A percentile compares a stretch with the other conserved stretches of the same genome.
phyloP scores from a whole-genome alignment of 2,113 vertebrate genomes.

The Deroptyus accipitrinus region DNA sequence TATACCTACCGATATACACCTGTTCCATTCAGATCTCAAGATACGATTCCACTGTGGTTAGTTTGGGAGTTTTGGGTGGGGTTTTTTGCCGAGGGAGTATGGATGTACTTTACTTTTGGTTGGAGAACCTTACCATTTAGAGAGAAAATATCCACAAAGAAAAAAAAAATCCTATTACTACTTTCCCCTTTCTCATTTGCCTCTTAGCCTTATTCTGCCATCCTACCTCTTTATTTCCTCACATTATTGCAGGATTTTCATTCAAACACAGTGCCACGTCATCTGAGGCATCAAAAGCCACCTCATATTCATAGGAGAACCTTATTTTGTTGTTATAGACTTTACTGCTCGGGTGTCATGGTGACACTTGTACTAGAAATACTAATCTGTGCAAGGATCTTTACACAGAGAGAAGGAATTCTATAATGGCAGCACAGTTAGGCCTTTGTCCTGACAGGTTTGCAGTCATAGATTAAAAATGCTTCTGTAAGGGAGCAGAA shows the following conservation, averaged over 20 bases:
- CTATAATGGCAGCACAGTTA: background rate
- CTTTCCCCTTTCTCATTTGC: background rate
- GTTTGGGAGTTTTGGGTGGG: background rate
- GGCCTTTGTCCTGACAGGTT: background rate
- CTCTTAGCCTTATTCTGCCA: background rate
- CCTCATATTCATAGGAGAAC: background rate
- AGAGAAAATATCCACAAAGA: background rate
- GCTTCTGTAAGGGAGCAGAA: background rate
- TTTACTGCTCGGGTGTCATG: background rate
- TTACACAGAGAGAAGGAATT: background rate
- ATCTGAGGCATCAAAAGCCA: background rate
- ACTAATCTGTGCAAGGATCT: background rate
- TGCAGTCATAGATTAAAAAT: background rate
- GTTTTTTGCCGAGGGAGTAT: background rate
- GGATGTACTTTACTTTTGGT: background rate
- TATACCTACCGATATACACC: background rate
- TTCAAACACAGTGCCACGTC: background rate
- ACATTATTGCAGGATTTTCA: background rate
- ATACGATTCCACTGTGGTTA: background rate
- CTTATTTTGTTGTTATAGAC: background rate
- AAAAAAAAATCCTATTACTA: background rate
- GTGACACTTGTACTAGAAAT: background rate
- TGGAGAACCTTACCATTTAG: background rate
- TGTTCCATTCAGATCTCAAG: background rate
- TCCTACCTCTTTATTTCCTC: background rate